Evolutionary conservation across 2,888 invertebrate genomes (phyloP), one percentile per base, ranked within the genome.

Genomic region (Schizotus pectinicornis): DNA sequence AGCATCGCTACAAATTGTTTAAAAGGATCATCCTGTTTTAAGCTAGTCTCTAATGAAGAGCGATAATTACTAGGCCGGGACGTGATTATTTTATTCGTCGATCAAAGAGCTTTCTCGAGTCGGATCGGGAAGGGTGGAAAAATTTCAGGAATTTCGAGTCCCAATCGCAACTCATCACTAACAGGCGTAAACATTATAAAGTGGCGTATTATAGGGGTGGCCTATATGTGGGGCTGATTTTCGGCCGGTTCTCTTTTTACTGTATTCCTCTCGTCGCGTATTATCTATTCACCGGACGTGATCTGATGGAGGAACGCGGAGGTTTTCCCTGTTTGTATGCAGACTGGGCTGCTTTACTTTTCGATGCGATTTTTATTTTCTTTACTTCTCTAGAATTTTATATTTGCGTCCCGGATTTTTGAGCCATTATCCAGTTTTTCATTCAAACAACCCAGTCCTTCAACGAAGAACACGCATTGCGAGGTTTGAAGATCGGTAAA

Each of bases 221-320:
- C 14, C 12, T 41, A 22, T 2, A 22, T 22, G 22, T 3, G 22
- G 22, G 22, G 22, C 22, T 5, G 22, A 22, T 45, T 45, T 53
- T 46, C 45, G 53, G 53, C 37, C 46, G 45, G 43, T 52, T 52
- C 31, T 14, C 14, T 39, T 42, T 9, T 37, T 46, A 45, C 37
- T 46, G 46, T 37, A 38, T 38, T 53, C 45, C 33, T 46, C 46
- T 53, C 53, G 51, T 36, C 43, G 9, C 38, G 33, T 37, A 53
- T 46, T 53, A 53, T 53, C 53, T 38, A 53, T 53, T 53, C 45
- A 30, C 46, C 45, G 39, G 12, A 52, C 43, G 52, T 53, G 53
- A 53, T 32, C 53, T 37, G 39, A 11, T 32, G 7, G 8, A 13
- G 6, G n/a, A 34, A 11, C 13, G 13, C n/a, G 7, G 8, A 14